A percentile compares a stretch with the other conserved stretches of the same genome.
Evolutionary conservation across 2,113 vertebrate genomes (phyloP).

Genomic region (Pardalotus punctatus): DNA sequence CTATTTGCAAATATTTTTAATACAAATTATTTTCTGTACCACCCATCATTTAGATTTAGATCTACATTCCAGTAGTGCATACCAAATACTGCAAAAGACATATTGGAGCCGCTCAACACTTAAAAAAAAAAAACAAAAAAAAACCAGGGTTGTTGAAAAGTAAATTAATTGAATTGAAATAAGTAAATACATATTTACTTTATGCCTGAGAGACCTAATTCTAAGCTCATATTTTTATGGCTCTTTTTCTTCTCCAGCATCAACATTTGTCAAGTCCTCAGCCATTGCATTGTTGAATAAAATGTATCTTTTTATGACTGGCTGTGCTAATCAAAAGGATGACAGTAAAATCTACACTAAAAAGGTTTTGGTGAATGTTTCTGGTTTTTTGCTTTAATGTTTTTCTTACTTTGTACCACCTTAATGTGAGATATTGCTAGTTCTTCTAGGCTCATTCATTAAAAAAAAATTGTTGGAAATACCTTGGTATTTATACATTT

Average conservation of each 20-base stretch:
- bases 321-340: background rate
- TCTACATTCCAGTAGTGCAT: background rate
- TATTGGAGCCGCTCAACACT: background rate
- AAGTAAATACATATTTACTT: background rate
- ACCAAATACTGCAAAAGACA: background rate
- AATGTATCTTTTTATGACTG: background rate
- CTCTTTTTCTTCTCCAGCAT: background rate
- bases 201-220: background rate
- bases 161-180: too few species aligned
- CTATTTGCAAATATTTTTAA: background rate
- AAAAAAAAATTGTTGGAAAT: background rate
- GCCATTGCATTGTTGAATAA: background rate
- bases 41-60: background rate
- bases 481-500: slow-evolving; percentile 60
- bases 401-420: background rate
- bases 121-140: too few species aligned
- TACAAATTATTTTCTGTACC: background rate
- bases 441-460: background rate
- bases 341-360: background rate
- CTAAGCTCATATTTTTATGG: background rate
- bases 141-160: too few species aligned
- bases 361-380: background rate
- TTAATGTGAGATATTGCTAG: background rate
- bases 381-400: rapidly evolving
- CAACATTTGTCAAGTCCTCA: background rate